Conservation (phyloP, 2,888 invertebrate genomes). For the Pristionchus arcanus region DNA sequence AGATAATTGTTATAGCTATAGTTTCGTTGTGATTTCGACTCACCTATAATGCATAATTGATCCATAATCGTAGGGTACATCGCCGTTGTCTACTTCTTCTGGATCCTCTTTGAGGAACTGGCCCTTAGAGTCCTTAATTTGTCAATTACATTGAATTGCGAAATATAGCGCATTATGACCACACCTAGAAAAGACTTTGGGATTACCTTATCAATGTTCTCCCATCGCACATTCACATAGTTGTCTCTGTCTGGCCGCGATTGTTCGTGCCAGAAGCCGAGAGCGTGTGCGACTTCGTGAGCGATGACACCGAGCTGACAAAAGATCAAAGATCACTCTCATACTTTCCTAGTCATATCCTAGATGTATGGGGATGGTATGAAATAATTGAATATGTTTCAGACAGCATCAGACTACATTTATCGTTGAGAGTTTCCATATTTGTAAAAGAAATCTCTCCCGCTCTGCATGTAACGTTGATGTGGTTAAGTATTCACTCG, state of each 20-base stretch:
- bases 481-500: too few relatives aligned
- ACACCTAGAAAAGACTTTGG: too few relatives aligned
- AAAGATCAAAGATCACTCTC: neutral
- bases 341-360: neutral
- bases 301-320: conserved; percentile 79
- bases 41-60: conserved; percentile 79
- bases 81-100: conserved; percentile 78
- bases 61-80: conserved; percentile 79
- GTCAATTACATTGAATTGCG: too few relatives aligned
- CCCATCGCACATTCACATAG: conserved; percentile 77
- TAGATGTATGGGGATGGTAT: too few relatives aligned
- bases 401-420: too few relatives aligned
- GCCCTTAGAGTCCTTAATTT: conserved; percentile 74
- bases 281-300: conserved; percentile 80
- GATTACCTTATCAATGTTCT: conserved; percentile 76
- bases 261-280: conserved; percentile 80
- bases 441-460: too few relatives aligned
- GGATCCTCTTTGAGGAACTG: conserved; percentile 79
- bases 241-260: conserved; percentile 77
- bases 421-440: too few relatives aligned
- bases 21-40: too few relatives aligned
- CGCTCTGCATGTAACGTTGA: too few relatives aligned
- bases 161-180: too few relatives aligned
- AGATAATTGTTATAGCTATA: too few relatives aligned
- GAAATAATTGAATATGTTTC: too few relatives aligned